These are phyloP conservation scores for Drosophila tani DNA, from an alignment of 1,140 invertebrate species.

Conservation along the genomic window DNA sequence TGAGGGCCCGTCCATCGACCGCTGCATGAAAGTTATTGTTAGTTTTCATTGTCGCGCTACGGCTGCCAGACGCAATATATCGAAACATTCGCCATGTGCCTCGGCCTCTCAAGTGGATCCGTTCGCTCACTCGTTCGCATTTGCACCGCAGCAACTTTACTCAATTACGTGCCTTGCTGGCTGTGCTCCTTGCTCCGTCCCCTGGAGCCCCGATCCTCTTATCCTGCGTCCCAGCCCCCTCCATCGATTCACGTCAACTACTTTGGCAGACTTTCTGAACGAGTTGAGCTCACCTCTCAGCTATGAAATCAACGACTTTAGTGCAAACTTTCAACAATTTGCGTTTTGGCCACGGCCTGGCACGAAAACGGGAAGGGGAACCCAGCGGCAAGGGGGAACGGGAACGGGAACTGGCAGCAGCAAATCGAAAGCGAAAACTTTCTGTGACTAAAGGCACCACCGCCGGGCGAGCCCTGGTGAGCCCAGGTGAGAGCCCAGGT, in stretches of 20 bases:
- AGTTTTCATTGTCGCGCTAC: slow-evolving; percentile 58
- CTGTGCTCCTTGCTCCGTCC: slow-evolving; percentile 40
- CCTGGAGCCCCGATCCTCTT: slow-evolving; percentile 9
- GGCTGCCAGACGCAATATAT: slow-evolving; percentile 64
- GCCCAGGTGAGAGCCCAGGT: slow-evolving; percentile 50
- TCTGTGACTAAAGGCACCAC: slow-evolving; percentile 69
- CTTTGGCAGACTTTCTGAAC: slow-evolving; percentile 82
- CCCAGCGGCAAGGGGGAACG: not conserved
- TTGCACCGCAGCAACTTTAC: slow-evolving; percentile 75
- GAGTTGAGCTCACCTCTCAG: slow-evolving; percentile 83
- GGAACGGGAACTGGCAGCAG: slow-evolving; percentile 31
- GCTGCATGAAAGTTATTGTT: slow-evolving; percentile 67
- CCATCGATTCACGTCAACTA: slow-evolving; percentile 75
- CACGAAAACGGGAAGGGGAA: slow-evolving; percentile 39
- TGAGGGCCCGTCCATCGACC: slow-evolving; percentile 4
- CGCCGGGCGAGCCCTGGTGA: slow-evolving; percentile 18
- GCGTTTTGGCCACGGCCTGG: slow-evolving; percentile 82
- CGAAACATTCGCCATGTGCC: slow-evolving; percentile 71
- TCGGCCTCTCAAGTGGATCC: slow-evolving; percentile 67
- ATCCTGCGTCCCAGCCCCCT: not conserved
- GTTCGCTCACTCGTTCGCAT: slow-evolving; percentile 43
- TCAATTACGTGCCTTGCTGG: slow-evolving; percentile 71
- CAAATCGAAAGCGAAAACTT: slow-evolving; percentile 83
- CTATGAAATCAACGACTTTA: slow-evolving; percentile 83
- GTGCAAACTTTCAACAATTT: slow-evolving; percentile 83